A percentile compares a stretch with the other conserved stretches of the same genome.
These are phyloP conservation scores for Aplochiton taeniatus DNA, from an alignment of 2,797 vertebrate species.

Conservation along the genomic window DNA sequence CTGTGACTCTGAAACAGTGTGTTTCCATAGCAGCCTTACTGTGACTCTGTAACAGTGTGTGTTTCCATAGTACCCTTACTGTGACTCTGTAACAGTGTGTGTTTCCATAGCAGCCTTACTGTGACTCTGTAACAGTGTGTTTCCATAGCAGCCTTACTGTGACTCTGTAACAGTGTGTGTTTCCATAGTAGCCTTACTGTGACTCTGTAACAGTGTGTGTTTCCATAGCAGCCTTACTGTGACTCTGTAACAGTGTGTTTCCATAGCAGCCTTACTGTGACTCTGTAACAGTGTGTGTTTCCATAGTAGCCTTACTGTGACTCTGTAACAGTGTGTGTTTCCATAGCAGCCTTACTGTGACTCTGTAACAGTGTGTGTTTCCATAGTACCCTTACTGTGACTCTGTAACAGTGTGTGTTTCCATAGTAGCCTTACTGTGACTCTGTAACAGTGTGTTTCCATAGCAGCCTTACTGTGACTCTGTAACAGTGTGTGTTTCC, in stretches of 20 bases:
- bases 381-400: no score
- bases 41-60: not conserved
- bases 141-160: no score
- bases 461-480: not conserved
- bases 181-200: not conserved
- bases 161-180: not conserved
- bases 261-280: no score
- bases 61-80: not conserved
- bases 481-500: slow-evolving; percentile 4
- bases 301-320: no score
- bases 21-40: no score
- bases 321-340: slow-evolving; percentile 7
- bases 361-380: slow-evolving; percentile 7
- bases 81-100: not conserved
- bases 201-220: not conserved
- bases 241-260: not conserved
- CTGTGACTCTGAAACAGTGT: not conserved
- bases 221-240: not conserved
- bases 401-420: slow-evolving; percentile 7
- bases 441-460: not conserved
- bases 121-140: not conserved
- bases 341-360: no score
- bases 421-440: no score
- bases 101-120: not conserved
- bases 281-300: slow-evolving; percentile 7